phyloP scores from a whole-genome alignment of 2,888 invertebrate genomes.

The Oscheius sp. region DNA sequence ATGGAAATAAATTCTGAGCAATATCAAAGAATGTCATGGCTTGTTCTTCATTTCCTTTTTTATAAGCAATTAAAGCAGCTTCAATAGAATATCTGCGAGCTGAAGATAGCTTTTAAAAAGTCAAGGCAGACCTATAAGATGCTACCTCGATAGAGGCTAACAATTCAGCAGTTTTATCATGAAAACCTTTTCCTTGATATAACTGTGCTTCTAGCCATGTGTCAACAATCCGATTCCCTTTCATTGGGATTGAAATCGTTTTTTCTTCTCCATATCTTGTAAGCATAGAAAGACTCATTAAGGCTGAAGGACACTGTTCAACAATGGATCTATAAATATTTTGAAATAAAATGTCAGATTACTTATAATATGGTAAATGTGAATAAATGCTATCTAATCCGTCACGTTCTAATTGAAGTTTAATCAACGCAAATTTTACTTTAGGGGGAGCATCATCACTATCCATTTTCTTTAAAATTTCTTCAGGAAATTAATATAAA shows the following conservation, averaged over 20 bases:
- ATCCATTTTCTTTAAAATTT: not conserved
- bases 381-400: not conserved
- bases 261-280: not conserved
- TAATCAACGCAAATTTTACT: not conserved
- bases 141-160: not conserved
- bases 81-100: not conserved
- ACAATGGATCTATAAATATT: not conserved
- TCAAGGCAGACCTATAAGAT: not conserved
- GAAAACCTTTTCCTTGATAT: not conserved
- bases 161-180: not conserved
- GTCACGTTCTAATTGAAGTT: conserved; percentile 1
- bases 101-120: too few relatives aligned
- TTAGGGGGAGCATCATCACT: not conserved
- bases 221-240: not conserved
- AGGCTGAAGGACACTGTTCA: not conserved
- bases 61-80: too few relatives aligned
- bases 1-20: not conserved
- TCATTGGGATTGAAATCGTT: not conserved
- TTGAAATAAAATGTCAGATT: not conserved
- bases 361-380: not conserved
- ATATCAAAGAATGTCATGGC: not conserved
- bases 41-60: too few relatives aligned
- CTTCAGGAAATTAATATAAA: not conserved
- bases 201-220: not conserved
- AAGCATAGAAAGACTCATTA: not conserved